These are phyloP conservation scores for Chaetura pelagica DNA, from an alignment of 2,113 vertebrate genomes.

Conservation along the genomic window DNA sequence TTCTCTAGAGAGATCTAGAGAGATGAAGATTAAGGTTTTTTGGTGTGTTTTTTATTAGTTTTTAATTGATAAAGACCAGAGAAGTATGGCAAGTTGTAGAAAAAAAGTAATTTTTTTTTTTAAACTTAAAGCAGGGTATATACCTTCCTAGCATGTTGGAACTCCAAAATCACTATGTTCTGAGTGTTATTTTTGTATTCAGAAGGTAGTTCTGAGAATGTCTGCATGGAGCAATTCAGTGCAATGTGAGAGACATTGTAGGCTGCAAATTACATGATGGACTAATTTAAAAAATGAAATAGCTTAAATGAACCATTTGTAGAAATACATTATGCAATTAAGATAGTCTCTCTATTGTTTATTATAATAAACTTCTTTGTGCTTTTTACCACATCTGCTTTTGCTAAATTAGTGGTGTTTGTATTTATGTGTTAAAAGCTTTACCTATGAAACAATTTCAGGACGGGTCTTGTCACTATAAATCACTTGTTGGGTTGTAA, in stretches of 20 bases:
- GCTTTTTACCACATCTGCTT: background rate
- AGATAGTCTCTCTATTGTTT: background rate
- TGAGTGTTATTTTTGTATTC: background rate
- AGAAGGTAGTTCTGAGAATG: background rate
- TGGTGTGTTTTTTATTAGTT: background rate
- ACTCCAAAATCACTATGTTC: background rate
- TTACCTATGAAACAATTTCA: background rate
- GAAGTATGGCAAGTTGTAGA: background rate
- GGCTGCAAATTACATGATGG: background rate
- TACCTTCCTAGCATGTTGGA: background rate
- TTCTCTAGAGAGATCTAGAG: background rate
- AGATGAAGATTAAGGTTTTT: no score
- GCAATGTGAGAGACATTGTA: background rate
- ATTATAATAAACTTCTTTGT: background rate
- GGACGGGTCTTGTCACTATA: background rate
- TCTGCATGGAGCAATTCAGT: background rate
- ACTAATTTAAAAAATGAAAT: background rate
- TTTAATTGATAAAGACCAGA: background rate
- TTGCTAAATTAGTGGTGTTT: background rate
- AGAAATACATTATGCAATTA: background rate
- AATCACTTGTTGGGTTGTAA: background rate
- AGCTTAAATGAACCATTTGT: background rate
- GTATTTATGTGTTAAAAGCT: background rate
- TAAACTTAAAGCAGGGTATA: background rate
- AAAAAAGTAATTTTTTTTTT: background rate